Conservation (phyloP, 2,888 invertebrate genomes). For the Volucella inanis region DNA sequence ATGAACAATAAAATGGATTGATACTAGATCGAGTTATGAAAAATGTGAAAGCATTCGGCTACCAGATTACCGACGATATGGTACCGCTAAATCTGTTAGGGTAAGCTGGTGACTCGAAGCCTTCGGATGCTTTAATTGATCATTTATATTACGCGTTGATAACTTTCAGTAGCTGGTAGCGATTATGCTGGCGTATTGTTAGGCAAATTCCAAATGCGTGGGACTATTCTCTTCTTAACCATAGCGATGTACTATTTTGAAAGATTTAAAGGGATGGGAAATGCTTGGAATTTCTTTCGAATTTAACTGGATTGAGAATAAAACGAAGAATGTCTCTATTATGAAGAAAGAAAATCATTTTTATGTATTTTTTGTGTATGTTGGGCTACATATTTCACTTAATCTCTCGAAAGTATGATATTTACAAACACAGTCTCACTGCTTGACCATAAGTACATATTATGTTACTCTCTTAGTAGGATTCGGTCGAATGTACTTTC, state of each 20-base stretch:
- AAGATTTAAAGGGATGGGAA: too few relatives aligned
- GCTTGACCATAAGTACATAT: too few relatives aligned
- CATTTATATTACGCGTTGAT: slow-evolving; percentile 51
- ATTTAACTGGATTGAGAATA: too few relatives aligned
- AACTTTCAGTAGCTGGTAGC: slow-evolving; percentile 53
- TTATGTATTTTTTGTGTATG: too few relatives aligned
- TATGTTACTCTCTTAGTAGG: too few relatives aligned
- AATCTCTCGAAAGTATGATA: too few relatives aligned
- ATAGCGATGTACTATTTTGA: background rate
- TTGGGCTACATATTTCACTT: too few relatives aligned
- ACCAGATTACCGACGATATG: slow-evolving; percentile 54
- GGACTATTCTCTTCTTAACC: slow-evolving; percentile 14
- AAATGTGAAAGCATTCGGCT: slow-evolving; percentile 69
- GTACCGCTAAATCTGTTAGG: slow-evolving; percentile 18
- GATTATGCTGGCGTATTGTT: slow-evolving; percentile 59
- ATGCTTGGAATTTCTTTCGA: background rate
- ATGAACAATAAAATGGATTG: slow-evolving; percentile 35
- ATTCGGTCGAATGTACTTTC: too few relatives aligned
- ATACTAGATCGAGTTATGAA: slow-evolving; percentile 41
- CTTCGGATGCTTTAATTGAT: slow-evolving; percentile 24
- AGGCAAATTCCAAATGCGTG: slow-evolving; percentile 53
- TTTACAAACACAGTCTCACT: too few relatives aligned
- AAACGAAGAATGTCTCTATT: too few relatives aligned
- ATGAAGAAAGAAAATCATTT: too few relatives aligned
- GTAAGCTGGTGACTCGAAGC: slow-evolving; percentile 13